Evolutionary conservation across 2,797 vertebrate genomes (phyloP).

Genomic region (Tympanoctomys barrerae): DNA sequence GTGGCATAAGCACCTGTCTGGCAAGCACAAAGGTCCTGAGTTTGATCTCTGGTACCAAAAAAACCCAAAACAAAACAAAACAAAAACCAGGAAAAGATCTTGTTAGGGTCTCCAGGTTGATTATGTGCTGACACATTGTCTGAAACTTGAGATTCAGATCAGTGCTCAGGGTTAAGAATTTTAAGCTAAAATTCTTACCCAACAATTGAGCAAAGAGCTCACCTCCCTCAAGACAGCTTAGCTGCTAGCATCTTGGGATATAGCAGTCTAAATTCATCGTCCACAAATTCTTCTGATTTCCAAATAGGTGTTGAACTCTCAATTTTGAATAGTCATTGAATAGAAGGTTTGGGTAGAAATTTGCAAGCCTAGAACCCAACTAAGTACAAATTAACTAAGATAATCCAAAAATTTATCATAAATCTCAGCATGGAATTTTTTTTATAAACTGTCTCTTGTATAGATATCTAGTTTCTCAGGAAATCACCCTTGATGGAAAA

Average conservation of each 20-base stretch:
- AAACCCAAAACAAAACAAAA: no score
- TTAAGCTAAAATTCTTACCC: not conserved
- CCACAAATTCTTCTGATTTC: not conserved
- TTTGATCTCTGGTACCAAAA: no score
- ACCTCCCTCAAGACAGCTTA: not conserved
- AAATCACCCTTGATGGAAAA: not conserved
- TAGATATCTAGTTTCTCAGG: not conserved
- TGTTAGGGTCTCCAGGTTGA: not conserved
- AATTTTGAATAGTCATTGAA: not conserved
- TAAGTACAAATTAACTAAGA: slow-evolving; percentile 52
- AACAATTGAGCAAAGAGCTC: not conserved
- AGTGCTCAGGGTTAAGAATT: not conserved
- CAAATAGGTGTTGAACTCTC: not conserved
- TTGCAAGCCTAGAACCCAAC: not conserved
- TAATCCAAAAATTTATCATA: slow-evolving; percentile 34
- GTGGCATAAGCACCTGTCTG: no score
- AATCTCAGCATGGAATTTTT: not conserved
- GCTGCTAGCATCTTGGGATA: not conserved
- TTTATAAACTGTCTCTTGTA: not conserved
- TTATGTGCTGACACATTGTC: not conserved
- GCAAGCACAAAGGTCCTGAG: no score
- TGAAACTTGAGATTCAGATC: slow-evolving; percentile 5
- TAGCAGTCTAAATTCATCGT: not conserved
- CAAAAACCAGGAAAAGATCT: no score
- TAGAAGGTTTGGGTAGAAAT: not conserved